Conservation (phyloP, 2,113 vertebrate species). For the Haemorhous mexicanus region DNA sequence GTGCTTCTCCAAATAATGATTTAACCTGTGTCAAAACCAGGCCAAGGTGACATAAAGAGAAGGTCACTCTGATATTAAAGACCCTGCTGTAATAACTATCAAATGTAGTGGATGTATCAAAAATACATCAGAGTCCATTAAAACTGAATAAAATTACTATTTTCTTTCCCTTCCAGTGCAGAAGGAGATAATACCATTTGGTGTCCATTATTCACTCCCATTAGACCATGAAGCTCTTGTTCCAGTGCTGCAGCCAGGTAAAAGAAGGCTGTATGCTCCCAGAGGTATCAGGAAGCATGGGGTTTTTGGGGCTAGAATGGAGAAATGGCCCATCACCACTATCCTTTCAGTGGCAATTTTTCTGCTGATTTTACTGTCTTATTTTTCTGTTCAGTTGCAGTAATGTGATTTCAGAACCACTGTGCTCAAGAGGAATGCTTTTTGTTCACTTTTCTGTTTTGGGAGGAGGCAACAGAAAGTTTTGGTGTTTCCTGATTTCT, state of each 20-base stretch:
- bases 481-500: conserved; percentile 70
- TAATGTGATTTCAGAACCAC: conserved; percentile 74
- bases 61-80: not conserved
- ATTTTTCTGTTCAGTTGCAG: not conserved
- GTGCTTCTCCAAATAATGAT: not conserved
- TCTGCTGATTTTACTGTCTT: not conserved
- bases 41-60: not conserved
- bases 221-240: conserved; percentile 24
- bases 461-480: not conserved
- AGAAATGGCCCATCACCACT: not conserved
- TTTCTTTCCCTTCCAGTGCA: not conserved
- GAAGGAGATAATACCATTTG: conserved; percentile 21
- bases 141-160: not conserved
- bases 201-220: conserved; percentile 16
- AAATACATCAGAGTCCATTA: not conserved
- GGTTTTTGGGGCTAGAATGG: accelerated
- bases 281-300: not conserved
- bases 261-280: conserved; percentile 11
- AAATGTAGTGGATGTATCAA: not conserved
- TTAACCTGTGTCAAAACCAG: not conserved
- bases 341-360: not conserved
- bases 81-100: not conserved
- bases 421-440: conserved; percentile 54
- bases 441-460: not conserved
- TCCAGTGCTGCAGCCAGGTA: conserved; percentile 46